Percentiles rank a stretch among this genome's conserved stretches.
Conservation (phyloP, 2,888 invertebrate species). For the Tinea trinotella region DNA sequence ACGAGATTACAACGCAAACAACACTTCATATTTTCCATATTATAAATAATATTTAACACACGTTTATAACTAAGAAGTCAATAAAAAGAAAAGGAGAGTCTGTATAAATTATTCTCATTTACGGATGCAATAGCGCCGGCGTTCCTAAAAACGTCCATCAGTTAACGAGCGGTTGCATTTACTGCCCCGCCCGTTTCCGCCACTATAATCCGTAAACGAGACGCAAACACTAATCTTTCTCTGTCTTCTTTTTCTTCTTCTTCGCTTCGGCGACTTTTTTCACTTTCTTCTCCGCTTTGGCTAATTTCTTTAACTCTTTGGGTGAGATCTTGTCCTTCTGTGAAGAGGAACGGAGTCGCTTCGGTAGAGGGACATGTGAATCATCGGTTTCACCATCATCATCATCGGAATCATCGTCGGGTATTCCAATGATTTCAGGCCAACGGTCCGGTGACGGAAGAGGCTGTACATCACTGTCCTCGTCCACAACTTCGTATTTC, state of each 20-base stretch:
- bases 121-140: not conserved
- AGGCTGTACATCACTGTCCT: slow-evolving; percentile 50
- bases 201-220: slow-evolving; percentile 10
- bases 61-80: no score
- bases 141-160: no score
- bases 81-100: no score
- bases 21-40: no score
- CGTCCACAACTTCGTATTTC: not conserved
- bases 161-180: not conserved
- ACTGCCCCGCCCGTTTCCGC: not conserved
- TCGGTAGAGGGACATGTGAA: slow-evolving; percentile 20
- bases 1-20: no score
- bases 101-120: not conserved
- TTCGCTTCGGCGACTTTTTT: slow-evolving; percentile 33
- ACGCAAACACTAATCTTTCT: slow-evolving; percentile 58
- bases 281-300: slow-evolving; percentile 31
- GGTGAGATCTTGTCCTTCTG: slow-evolving; percentile 1
- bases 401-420: slow-evolving; percentile 36
- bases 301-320: slow-evolving; percentile 24
- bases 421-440: slow-evolving; percentile 63
- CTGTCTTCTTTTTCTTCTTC: slow-evolving; percentile 49
- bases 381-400: slow-evolving; percentile 25
- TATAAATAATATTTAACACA: no score
- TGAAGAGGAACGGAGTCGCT: slow-evolving; percentile 18
- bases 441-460: slow-evolving; percentile 63